Evolutionary conservation across 1,140 invertebrate species (phyloP).

Genomic region (Euwallacea similis): DNA sequence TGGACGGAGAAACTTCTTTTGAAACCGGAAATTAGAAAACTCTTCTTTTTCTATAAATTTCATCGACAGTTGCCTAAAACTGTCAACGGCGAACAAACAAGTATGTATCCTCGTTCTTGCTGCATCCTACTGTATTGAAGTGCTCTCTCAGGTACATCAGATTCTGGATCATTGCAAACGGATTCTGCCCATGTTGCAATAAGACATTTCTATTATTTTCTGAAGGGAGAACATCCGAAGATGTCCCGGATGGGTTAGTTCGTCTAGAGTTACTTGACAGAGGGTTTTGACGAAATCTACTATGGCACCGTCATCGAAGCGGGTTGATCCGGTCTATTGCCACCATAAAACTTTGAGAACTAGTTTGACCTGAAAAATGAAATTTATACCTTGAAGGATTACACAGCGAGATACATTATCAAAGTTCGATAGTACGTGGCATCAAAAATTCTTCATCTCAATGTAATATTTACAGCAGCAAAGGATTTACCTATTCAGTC

Average conservation of each 20-base stretch:
- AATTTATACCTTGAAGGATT: background rate
- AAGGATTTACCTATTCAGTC: conserved; percentile 27
- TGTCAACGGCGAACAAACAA: conserved; percentile 93
- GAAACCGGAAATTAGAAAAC: conserved; percentile 98
- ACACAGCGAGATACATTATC: background rate
- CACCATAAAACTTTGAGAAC: conserved; percentile 98
- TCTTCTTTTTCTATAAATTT: conserved; percentile 99
- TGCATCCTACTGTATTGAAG: conserved; percentile 92
- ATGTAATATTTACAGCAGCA: conserved; percentile 3
- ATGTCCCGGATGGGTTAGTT: conserved; percentile 80
- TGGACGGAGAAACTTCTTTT: conserved; percentile 98
- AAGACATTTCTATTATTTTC: conserved; percentile 99
- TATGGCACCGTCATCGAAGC: conserved; percentile 96
- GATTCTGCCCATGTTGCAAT: conserved; percentile 99
- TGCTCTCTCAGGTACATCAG: conserved; percentile 92
- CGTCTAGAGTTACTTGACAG: conserved; percentile 93
- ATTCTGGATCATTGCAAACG: conserved; percentile 98
- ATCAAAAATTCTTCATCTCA: background rate
- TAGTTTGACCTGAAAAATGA: conserved; percentile 77
- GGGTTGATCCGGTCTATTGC: conserved; percentile 97
- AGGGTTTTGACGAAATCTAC: conserved; percentile 97
- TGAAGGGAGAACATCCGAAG: conserved; percentile 98
- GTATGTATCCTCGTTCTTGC: conserved; percentile 97
- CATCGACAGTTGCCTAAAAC: conserved; percentile 94
- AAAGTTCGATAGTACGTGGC: background rate